Evolutionary conservation across 2,888 invertebrate genomes (phyloP), one percentile per base, ranked within the genome.

Genomic region (Eurytoma californica): DNA sequence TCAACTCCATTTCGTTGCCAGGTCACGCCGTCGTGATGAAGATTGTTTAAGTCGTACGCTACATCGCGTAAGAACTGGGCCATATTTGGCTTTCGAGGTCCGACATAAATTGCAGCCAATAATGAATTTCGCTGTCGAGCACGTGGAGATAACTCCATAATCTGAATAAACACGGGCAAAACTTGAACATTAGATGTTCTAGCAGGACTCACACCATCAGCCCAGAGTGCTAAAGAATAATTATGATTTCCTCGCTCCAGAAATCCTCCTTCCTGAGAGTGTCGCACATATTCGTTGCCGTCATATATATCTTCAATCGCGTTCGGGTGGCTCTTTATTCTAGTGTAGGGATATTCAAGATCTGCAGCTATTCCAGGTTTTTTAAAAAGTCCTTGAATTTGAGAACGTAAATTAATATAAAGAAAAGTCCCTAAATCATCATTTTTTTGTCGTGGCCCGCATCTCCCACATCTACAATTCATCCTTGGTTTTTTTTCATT

Each of bases 81-180:
- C 70, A 70, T 70, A 16, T 58, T 3, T 47, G 70, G 70, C 30
- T 70, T 70, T 28, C 70, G 57, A 57, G 70, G 70, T 2, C 58
- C 58, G 7, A 58, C 58, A n/a, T 58, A 58, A 58, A 58, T 3
- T 3, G 58, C 58, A 20, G 58, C 58, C 18, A 58, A 58, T 2
- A 58, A 3, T n/a, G 58, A 58, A 58, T 58, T 58, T n/a, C 58
- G n/a, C 18, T 58, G 58, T 58, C 58, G 58, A 18, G 58, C 58
- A 20, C 58, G 58, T 12, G 58, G 58, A 3, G 58, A 58, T 18
- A 58, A 7, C 18, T 58, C 58, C 18, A 58, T 3, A 58, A 58
- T 5, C 58, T 58, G 58, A 3, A 58, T 0, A 20, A 20, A 58
- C 0, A 53, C 53, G n/a, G 53, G 53, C 12, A 4, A 53, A 53